These are phyloP conservation scores for Otus sunia DNA, from an alignment of 2,113 vertebrate genomes.

Conservation along the genomic window DNA sequence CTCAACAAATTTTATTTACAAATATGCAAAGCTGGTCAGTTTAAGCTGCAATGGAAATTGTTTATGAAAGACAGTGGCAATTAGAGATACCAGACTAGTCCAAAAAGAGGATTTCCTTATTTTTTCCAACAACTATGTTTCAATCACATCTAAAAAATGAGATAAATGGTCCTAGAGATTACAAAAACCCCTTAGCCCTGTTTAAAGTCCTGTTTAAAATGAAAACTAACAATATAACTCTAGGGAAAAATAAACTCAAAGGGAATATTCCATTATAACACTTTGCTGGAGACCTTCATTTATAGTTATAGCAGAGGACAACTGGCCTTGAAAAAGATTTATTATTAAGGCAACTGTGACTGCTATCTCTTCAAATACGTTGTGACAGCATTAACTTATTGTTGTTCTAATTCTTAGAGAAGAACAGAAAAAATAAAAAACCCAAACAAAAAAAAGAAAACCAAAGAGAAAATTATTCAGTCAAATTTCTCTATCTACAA, in stretches of 20 bases:
- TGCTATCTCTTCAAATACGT: not conserved
- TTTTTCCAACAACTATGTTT: not conserved
- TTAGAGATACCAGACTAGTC: not conserved
- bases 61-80: not conserved
- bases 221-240: not conserved
- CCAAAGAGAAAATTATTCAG: not conserved
- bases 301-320: not conserved
- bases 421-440: not conserved
- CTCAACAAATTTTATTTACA: not conserved
- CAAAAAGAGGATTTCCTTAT: not conserved
- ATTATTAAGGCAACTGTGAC: not conserved
- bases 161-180: not conserved
- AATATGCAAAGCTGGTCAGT: conserved; percentile 2
- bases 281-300: not conserved
- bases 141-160: not conserved
- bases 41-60: not conserved
- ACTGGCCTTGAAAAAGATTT: not conserved
- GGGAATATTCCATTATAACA: not conserved
- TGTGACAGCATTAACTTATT: not conserved
- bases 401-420: not conserved
- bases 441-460: not conserved
- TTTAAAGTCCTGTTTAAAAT: not conserved
- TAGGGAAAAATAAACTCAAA: not conserved
- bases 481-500: not conserved
- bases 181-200: not conserved